Evolutionary conservation across 2,888 invertebrate species (phyloP).

Genomic region (Pemphredon lugubris): DNA sequence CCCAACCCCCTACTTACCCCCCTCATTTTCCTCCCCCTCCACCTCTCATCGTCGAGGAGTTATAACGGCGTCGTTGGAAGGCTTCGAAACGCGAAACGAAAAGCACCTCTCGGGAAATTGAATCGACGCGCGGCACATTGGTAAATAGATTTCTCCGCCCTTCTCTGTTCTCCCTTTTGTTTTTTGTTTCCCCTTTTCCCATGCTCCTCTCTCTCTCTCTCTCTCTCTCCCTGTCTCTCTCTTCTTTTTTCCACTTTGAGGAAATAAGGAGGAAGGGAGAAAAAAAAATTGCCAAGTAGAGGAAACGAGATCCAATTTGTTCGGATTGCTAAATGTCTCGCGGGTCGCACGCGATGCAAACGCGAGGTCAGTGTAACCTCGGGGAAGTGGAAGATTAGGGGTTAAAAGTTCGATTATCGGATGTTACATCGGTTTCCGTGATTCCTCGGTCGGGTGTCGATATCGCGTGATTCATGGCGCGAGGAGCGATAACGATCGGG

Average conservation of each 20-base stretch:
- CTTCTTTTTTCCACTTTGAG: not conserved
- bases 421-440: conserved; percentile 1
- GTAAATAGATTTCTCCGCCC: conserved; percentile 57
- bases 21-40: not conserved
- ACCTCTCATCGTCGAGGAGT: conserved; percentile 25
- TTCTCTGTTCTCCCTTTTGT: not conserved
- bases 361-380: conserved; percentile 49
- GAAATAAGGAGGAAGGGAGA: not conserved
- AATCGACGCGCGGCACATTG: conserved; percentile 56
- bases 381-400: conserved; percentile 48
- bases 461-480: conserved; percentile 11
- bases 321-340: conserved; percentile 51
- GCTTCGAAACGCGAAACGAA: conserved; percentile 59
- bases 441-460: conserved; percentile 12
- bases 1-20: not conserved
- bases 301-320: conserved; percentile 52
- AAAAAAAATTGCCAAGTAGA: conserved; percentile 21
- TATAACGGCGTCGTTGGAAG: conserved; percentile 51
- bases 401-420: conserved; percentile 46
- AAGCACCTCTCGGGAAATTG: conserved; percentile 60
- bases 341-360: conserved; percentile 48
- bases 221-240: not conserved
- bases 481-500: not conserved
- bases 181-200: not conserved
- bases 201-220: not conserved